These are phyloP conservation scores for Gymnocheta viridis DNA, from an alignment of 2,888 invertebrate genomes.

Conservation along the genomic window DNA sequence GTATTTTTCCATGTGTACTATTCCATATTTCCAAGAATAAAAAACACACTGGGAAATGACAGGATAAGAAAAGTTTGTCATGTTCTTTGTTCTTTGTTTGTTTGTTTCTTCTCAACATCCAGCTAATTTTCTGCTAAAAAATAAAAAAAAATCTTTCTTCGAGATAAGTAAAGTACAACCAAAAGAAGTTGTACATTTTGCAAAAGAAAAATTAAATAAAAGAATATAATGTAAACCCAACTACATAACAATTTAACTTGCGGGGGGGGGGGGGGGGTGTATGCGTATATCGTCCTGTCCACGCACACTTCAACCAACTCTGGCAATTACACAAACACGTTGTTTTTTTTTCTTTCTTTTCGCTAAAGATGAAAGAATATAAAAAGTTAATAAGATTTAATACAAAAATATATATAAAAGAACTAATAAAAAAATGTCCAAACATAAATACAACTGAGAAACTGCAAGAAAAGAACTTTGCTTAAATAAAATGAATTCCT, in stretches of 20 bases:
- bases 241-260: constrained; percentile 1
- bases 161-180: constrained; percentile 16
- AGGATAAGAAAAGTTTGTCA: not conserved
- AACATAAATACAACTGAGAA: not conserved
- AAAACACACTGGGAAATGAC: not conserved
- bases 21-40: not conserved
- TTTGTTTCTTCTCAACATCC: constrained; percentile 6
- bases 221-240: not conserved
- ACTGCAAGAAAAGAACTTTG: constrained; percentile 5
- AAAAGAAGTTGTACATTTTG: constrained; percentile 19
- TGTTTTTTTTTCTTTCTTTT: not conserved
- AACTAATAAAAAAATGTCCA: not conserved
- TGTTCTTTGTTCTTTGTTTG: not conserved
- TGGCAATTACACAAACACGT: not conserved
- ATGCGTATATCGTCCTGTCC: not conserved
- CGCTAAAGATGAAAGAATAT: not conserved
- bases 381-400: constrained; percentile 24
- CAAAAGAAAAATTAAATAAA: not conserved
- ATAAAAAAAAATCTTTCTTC: constrained; percentile 30
- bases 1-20: not conserved
- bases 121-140: constrained; percentile 41
- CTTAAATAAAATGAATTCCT: constrained; percentile 29
- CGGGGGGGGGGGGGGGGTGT: not conserved
- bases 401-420: not conserved
- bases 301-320: not conserved